These are phyloP conservation scores for Polymixis flavicincta DNA, from an alignment of 2,888 invertebrate genomes.

Conservation along the genomic window DNA sequence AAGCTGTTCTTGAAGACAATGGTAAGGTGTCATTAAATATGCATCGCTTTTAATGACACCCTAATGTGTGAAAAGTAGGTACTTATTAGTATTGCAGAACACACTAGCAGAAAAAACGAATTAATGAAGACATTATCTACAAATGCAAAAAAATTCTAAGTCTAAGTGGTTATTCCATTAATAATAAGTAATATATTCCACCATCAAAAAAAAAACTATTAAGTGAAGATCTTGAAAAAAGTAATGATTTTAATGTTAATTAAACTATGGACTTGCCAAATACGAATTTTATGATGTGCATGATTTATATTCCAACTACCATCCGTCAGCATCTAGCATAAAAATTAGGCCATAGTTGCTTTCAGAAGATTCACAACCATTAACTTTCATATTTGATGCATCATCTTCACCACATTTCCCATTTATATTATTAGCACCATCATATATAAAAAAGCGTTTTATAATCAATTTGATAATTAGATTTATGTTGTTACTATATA, in stretches of 20 bases:
- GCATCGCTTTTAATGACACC: too few relatives aligned
- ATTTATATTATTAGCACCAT: slow-evolving; percentile 80
- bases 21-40: too few relatives aligned
- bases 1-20: background rate
- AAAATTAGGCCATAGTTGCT: slow-evolving; percentile 60
- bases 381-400: slow-evolving; percentile 78
- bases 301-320: slow-evolving; percentile 56
- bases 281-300: slow-evolving; percentile 30
- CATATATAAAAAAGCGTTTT: slow-evolving; percentile 78
- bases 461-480: slow-evolving; percentile 82
- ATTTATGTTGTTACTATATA: slow-evolving; percentile 84
- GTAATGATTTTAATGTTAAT: slow-evolving; percentile 35
- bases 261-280: slow-evolving; percentile 22
- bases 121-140: slow-evolving; percentile 4
- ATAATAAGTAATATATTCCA: slow-evolving; percentile 2
- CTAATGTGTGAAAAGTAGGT: too few relatives aligned
- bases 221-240: slow-evolving; percentile 13
- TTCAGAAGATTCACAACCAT: slow-evolving; percentile 71
- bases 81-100: background rate
- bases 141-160: background rate
- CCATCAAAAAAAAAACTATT: background rate
- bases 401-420: slow-evolving; percentile 62
- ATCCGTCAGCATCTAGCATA: slow-evolving; percentile 46
- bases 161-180: slow-evolving; percentile 18
- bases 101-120: background rate